Conservation (phyloP, 1,140 invertebrate species). For the Euura saliciscinereae region DNA sequence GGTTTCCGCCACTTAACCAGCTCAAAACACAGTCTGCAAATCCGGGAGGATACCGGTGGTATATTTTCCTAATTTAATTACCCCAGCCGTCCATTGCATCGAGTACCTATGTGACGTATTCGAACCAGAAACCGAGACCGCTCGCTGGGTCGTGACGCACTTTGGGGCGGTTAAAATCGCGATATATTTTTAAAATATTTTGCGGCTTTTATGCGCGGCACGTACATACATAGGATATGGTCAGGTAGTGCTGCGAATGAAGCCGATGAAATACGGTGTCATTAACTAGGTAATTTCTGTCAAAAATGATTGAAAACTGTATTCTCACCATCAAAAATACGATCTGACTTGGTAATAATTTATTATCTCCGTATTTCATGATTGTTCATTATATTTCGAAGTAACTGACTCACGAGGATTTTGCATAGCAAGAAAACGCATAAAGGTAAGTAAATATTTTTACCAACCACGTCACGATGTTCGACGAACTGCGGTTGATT, state of each 20-base stretch:
- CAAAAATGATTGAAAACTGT: background rate
- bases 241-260: background rate
- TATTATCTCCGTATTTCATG: background rate
- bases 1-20: background rate
- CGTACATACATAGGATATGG: background rate
- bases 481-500: too few relatives aligned
- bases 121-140: too few relatives aligned
- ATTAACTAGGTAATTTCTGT: background rate
- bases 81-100: too few relatives aligned
- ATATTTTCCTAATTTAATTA: too few relatives aligned
- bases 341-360: background rate
- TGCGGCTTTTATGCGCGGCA: background rate
- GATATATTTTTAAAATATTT: background rate
- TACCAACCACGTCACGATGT: background rate
- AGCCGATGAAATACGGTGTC: background rate
- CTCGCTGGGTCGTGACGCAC: background rate
- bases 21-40: too few relatives aligned
- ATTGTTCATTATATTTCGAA: background rate
- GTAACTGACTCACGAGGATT: background rate
- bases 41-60: too few relatives aligned
- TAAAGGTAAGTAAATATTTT: conserved; percentile 1
- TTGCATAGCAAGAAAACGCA: background rate
- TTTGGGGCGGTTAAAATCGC: background rate
- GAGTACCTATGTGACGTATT: too few relatives aligned
- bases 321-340: background rate